A percentile compares a stretch with the other conserved stretches of the same genome.
Conservation (phyloP, 2,888 invertebrate genomes). For the Drosophila affinis region DNA sequence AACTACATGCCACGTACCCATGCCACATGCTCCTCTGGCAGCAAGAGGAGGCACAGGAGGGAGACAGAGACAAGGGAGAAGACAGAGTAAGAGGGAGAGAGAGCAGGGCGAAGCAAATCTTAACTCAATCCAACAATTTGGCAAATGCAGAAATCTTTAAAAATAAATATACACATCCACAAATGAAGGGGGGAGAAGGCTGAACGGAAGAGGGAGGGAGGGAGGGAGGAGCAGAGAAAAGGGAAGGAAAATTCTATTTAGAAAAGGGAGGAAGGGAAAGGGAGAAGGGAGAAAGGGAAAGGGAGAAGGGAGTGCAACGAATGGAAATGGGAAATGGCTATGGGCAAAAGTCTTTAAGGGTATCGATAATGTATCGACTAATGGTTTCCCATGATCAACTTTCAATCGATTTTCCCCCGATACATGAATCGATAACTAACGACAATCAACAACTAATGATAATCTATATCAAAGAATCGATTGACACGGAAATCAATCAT, state of each 20-base stretch:
- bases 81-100: background rate
- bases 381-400: no score
- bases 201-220: background rate
- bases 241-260: background rate
- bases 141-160: constrained; percentile 17
- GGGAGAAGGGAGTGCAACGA: background rate
- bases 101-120: background rate
- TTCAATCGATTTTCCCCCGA: no score
- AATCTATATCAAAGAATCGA: no score
- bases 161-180: constrained; percentile 27
- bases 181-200: background rate
- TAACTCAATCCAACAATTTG: constrained; percentile 34
- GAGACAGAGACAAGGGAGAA: background rate
- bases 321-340: background rate
- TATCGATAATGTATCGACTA: no score
- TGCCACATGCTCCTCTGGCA: background rate
- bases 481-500: no score
- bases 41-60: background rate
- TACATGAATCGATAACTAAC: no score
- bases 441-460: no score
- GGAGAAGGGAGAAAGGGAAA: background rate
- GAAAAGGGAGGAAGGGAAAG: background rate
- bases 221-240: background rate
- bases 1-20: constrained; percentile 57
- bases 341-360: background rate